A percentile compares a stretch with the other conserved stretches of the same genome.
Conservation (phyloP, 1,140 invertebrate species). For the Zaprionus africanus region DNA sequence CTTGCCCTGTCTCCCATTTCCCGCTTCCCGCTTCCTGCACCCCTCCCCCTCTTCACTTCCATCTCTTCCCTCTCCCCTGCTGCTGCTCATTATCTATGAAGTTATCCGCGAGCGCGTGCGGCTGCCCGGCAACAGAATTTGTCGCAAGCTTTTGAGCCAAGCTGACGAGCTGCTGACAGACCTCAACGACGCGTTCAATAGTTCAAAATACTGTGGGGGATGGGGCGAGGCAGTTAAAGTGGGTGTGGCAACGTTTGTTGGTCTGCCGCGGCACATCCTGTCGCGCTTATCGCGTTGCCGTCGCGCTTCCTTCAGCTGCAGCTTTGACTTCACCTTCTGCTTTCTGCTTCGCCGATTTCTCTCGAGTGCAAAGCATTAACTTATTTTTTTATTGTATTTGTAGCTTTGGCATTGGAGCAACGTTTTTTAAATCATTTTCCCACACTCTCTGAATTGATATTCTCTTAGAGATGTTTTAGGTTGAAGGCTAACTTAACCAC, state of each 20-base stretch:
- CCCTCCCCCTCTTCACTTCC: too few relatives aligned
- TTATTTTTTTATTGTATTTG: conserved; percentile 58
- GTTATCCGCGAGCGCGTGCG: conserved; percentile 62
- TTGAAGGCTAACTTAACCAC: neutral
- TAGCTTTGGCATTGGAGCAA: conserved; percentile 35
- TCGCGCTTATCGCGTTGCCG: conserved; percentile 66
- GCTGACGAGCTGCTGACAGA: conserved; percentile 35
- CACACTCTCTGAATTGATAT: conserved; percentile 37
- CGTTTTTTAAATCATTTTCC: conserved; percentile 51
- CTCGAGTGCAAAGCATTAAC: conserved; percentile 45
- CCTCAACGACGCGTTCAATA: conserved; percentile 53
- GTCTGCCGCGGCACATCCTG: conserved; percentile 52
- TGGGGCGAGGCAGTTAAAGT: neutral
- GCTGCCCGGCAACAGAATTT: conserved; percentile 65
- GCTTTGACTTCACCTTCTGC: conserved; percentile 3
- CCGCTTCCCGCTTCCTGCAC: neutral
- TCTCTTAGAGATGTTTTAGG: neutral
- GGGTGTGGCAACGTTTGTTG: neutral
- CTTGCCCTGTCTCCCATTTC: conserved; percentile 8
- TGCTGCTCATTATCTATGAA: conserved; percentile 70
- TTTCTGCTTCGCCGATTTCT: conserved; percentile 37
- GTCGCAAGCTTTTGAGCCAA: conserved; percentile 27
- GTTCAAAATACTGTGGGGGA: conserved; percentile 33
- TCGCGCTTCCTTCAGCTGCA: neutral
- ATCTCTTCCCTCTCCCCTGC: neutral